Base-by-base conservation (phyloP, 2,888 invertebrate genomes). In the Diarsia rubi region DNA sequence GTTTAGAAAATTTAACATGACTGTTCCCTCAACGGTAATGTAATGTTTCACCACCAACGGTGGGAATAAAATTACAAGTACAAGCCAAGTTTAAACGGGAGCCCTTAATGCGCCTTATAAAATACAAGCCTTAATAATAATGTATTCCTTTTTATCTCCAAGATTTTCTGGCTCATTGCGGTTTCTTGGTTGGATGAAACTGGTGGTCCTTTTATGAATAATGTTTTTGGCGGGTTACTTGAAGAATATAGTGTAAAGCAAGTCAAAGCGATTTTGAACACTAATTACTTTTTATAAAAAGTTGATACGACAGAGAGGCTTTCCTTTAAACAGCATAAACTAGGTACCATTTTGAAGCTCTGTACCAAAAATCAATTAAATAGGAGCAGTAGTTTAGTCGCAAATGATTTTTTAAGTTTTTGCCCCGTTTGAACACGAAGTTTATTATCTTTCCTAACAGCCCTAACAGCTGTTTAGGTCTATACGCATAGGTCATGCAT, bases 1-100 rank as follows among this genome's bases (percentile, higher is more conserved):
- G 69, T 83, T 83, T 69, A 78, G 81, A 80, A 83, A 83, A 74
- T 83, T 80, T 74, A 70, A 78, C 83, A 83, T 68, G 67, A 63
- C 64, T 78, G 84, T 81, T 74, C 74, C 57, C 67, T 72, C 69
- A 54, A 76, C 72, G 60, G 60, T 79, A 76, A 80, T 76, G 76
- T 70, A 60, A 60, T 82, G 79, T 80, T 83, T 42, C 67, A 47
- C 71, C 67, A 75, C 73, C 67, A 68, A 62, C 64, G 67, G 63
- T 24, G 69, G 21, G 76, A 83, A 83, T 81, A 74, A 82, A 60
- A 75, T 82, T 68, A 78, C 67, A 82, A 59, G 71, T 64, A 79
- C 79, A 65, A 62, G 72, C 49, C 60, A 69, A 75, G 67, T 79
- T 78, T 69, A 69, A 82, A 69, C 63, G 65, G 62, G 37, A 72